These are phyloP conservation scores for Ormyrus nitidulus DNA, from an alignment of 2,888 invertebrate genomes.

Conservation along the genomic window DNA sequence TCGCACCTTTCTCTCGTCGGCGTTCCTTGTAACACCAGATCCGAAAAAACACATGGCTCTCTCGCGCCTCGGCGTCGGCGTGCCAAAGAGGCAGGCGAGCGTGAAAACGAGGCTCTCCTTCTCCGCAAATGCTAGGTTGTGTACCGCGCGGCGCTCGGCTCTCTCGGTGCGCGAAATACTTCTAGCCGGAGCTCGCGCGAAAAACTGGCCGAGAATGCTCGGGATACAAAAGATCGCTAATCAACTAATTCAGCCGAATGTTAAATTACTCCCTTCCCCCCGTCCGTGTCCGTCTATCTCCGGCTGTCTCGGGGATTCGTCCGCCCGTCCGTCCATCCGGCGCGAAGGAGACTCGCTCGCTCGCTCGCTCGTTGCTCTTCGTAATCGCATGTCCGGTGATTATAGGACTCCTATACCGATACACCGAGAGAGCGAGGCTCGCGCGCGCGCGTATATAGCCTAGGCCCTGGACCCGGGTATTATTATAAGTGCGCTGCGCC, in stretches of 20 bases:
- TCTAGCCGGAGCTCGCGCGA: background rate
- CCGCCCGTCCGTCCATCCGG: conserved; percentile 33
- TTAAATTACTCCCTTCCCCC: conserved; percentile 62
- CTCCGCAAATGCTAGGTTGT: conserved; percentile 7
- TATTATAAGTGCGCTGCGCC: conserved; percentile 62
- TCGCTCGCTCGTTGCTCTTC: conserved; percentile 43
- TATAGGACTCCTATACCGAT: conserved; percentile 65
- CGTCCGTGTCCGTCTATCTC: conserved; percentile 12
- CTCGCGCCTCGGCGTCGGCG: background rate
- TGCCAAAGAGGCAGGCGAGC: background rate
- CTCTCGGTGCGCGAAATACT: background rate
- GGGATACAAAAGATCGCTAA: conserved; percentile 54
- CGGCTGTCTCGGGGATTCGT: conserved; percentile 9
- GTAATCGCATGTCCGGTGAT: conserved; percentile 68
- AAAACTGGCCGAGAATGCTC: background rate
- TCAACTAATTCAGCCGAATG: conserved; percentile 66
- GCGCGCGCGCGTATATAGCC: background rate
- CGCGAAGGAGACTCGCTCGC: conserved; percentile 18
- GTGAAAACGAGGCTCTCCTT: conserved; percentile 3
- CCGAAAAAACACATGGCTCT: background rate
- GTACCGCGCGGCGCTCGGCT: background rate
- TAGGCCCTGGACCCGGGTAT: conserved; percentile 62
- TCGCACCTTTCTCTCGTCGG: conserved; percentile 38
- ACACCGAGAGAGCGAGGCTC: conserved; percentile 37
- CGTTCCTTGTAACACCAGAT: background rate